Evolutionary conservation across 2,113 vertebrate species (phyloP), one percentile per base, ranked within the genome.

Genomic region (Oxygymnocypris stewartii): DNA sequence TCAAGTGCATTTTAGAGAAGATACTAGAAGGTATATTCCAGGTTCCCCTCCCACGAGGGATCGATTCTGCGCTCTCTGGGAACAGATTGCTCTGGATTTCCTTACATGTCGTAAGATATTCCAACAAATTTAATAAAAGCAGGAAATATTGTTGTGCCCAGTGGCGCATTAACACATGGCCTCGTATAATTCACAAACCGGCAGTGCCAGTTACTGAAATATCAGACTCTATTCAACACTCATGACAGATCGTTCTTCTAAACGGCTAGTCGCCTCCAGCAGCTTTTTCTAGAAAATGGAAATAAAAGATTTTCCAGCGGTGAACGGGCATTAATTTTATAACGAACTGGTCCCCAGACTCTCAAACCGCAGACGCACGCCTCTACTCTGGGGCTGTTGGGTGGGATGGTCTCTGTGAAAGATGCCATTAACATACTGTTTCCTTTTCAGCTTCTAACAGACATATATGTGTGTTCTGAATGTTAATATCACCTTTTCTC

Each of bases 391-490:
- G 69, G 69, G 69, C 35, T 73, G 69, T 40, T 40, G 69, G 69
- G 35, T 73, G 69, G 69, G 69, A 40, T 8, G 18, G 35, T 4
- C 23, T 75, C 40, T 75, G 40, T 49, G 63, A 81, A 67, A 51
- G 57, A 76, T 81, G 85, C 87, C 73, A 84, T 82, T 91, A 88
- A 88, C 81, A 82, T 89, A 82, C 84, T 76, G 74, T 87, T 63
- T 85, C 71, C 77, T 90, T n/a, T 90, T 73, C 91, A 92, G 91
- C 88, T 65, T 91, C 85, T 91, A n/a, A 90, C 88, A 89, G 16
- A 37, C 5, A 0, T 42, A 31, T 31, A 20, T 49, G 90, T 91
- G 85, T 93, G 86, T 84, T 85, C 63, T 90, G 47, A 92, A 89
- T 89, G 89, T 83, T 87, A 80, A 31, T n/a, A 1, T 82, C 14